phyloP scores from a whole-genome alignment of 2,888 invertebrate genomes.

The Parascotia fuliginaria region DNA sequence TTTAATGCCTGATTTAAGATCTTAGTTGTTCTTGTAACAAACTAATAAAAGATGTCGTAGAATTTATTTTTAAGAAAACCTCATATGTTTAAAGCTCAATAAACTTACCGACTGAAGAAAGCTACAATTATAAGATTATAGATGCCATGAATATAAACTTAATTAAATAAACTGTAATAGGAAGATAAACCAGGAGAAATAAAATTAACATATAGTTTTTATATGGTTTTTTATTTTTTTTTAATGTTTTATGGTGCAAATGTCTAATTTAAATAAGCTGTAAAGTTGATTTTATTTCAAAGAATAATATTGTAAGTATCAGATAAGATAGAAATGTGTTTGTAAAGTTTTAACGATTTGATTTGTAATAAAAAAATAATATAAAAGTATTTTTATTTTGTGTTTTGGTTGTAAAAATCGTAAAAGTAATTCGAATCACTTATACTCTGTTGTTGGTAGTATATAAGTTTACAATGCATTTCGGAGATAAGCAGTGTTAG shows the following conservation, averaged over 20 bases:
- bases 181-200: conserved; percentile 7
- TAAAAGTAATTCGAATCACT: conserved; percentile 3
- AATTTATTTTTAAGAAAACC: too few species aligned
- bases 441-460: neutral
- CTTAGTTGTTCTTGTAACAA: too few species aligned
- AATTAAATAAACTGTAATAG: conserved; percentile 16
- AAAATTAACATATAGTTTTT: conserved; percentile 25
- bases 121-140: conserved; percentile 5
- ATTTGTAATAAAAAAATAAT: conserved; percentile 14
- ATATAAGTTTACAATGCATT: neutral
- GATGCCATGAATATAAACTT: conserved; percentile 7
- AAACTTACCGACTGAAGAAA: conserved; percentile 8
- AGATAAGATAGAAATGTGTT: conserved; percentile 20
- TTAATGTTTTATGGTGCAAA: conserved; percentile 11
- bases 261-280: conserved; percentile 31
- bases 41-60: too few species aligned
- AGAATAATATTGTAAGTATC: conserved; percentile 19
- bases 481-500: neutral
- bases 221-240: conserved; percentile 19
- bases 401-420: conserved; percentile 3
- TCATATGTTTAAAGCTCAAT: conserved; percentile 4
- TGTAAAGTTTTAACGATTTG: conserved; percentile 10
- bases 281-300: conserved; percentile 24
- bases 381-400: conserved; percentile 4
- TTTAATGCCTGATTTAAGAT: too few species aligned